Base-by-base conservation (phyloP, 2,113 vertebrate species). In the Pangasianodon gigas region DNA sequence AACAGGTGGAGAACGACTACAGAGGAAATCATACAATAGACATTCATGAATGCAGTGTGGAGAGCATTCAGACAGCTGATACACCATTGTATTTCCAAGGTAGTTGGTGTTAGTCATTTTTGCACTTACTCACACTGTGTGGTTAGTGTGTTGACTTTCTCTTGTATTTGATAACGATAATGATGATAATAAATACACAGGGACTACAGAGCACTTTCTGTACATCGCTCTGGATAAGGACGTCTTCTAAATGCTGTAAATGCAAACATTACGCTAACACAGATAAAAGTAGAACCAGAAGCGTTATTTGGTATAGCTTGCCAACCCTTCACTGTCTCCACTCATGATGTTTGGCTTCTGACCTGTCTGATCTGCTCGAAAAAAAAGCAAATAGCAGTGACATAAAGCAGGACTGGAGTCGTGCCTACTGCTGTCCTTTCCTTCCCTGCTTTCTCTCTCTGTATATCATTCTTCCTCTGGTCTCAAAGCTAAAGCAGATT, bases 401-500 rank as follows among this genome's bases (percentile, higher is more conserved):
- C 71, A 89, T 56, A 21, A 80, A 51, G 44, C 83, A 77, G 71
- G 46, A 60, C 83, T 79, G 54, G 75, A 81, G 14, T 82, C 6
- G 6, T 46, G 89, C 48, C 89, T 62, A 19, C 46, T 32, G 26
- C 48, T 71, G 60, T 65, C 51, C 48, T 84, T 84, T 71, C 10
- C 80, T 29, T 46, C 32, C 74, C 48, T 83, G 87, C 48, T 46
- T 69, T 41, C 87, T 56, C 4, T 81, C 69, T 46, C 69, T 58
- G 62, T 29, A 1, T n/a, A 19, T 69, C 32, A 1, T 58, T 54
- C 60, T 62, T 29, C 37, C 74, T 65, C 24, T 84, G 82, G n/a
- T 79, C 52, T 86, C 58, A 56, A 71, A 58, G 48, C 75, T 75
- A 56, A 67, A 87, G 51, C 74, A n/a, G 48, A 86, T 54, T 52